Percentiles rank a stretch among this genome's conserved stretches.
Evolutionary conservation across 2,113 vertebrate species (phyloP).

Genomic region (Brachionichthys hirsutus): DNA sequence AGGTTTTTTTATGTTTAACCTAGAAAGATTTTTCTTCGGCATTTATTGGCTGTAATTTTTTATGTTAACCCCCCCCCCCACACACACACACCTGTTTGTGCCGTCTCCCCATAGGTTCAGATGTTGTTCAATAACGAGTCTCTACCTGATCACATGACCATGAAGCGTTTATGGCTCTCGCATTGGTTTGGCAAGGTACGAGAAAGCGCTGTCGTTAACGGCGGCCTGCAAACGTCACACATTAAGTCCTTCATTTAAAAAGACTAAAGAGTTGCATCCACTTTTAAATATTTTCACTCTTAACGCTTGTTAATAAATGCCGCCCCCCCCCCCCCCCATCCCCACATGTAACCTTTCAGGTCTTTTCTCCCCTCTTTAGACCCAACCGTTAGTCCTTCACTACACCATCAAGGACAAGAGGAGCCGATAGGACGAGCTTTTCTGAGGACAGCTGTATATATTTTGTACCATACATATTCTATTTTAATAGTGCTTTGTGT

Average conservation of each 20-base stretch:
- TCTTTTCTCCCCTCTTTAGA: constrained; percentile 46
- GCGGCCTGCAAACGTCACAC: constrained; percentile 29
- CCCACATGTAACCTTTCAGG: no score
- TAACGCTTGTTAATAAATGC: no score
- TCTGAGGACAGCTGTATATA: constrained; percentile 72
- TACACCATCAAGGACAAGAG: constrained; percentile 82
- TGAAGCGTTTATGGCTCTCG: constrained; percentile 82
- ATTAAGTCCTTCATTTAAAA: constrained; percentile 17
- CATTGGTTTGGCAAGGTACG: constrained; percentile 84
- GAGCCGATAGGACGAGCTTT: constrained; percentile 71
- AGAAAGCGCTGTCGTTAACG: constrained; percentile 14
- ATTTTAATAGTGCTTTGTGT: constrained; percentile 85
- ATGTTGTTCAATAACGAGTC: constrained; percentile 84
- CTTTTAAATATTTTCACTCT: not conserved
- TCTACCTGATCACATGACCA: constrained; percentile 84
- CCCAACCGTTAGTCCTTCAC: constrained; percentile 81
- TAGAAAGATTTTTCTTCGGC: no score
- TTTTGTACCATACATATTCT: constrained; percentile 83
- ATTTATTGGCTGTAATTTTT: no score
- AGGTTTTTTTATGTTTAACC: not conserved
- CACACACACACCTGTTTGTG: constrained; percentile 38
- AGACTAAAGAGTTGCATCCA: not conserved
- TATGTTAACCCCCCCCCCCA: not conserved
- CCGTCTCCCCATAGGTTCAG: constrained; percentile 75
- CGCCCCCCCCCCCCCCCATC: no score